phyloP scores from a whole-genome alignment of 2,888 invertebrate genomes.

The Cryptocephalus moraei region DNA sequence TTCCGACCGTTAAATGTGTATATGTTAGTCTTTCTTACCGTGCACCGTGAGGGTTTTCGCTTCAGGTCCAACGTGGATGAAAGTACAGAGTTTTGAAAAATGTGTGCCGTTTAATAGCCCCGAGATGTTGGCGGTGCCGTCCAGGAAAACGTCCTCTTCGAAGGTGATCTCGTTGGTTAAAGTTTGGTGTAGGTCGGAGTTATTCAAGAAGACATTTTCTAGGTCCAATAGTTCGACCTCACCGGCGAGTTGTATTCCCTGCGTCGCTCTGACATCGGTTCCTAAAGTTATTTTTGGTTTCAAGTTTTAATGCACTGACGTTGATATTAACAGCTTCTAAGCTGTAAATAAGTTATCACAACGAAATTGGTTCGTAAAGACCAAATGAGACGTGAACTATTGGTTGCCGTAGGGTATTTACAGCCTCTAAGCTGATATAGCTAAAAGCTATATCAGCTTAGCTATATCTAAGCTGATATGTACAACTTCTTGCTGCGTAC shows the following conservation, averaged over 20 bases:
- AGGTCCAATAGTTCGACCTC: slow-evolving; percentile 33
- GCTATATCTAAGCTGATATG: too few relatives aligned
- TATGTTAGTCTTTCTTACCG: slow-evolving; percentile 19
- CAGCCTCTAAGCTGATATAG: too few relatives aligned
- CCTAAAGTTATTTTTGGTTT: too few relatives aligned
- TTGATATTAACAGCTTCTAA: too few relatives aligned
- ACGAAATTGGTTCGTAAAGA: too few relatives aligned
- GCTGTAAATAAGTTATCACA: too few relatives aligned
- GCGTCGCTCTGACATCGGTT: slow-evolving; percentile 10
- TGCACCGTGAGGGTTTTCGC: slow-evolving; percentile 26
- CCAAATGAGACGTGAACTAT: too few relatives aligned
- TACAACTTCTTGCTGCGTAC: too few relatives aligned
- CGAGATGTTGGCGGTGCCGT: slow-evolving; percentile 23
- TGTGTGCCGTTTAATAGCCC: slow-evolving; percentile 16
- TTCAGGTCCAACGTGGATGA: slow-evolving; percentile 20
- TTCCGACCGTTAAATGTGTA: too few relatives aligned
- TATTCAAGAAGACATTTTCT: slow-evolving; percentile 32
- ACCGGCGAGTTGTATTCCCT: slow-evolving; percentile 22
- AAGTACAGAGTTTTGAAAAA: slow-evolving; percentile 28
- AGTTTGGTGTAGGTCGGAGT: slow-evolving; percentile 9
- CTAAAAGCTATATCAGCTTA: too few relatives aligned
- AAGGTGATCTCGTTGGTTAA: slow-evolving; percentile 25
- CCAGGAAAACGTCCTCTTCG: slow-evolving; percentile 24
- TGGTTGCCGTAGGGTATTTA: too few relatives aligned
- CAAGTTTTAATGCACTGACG: too few relatives aligned